These are phyloP conservation scores for Eurytoma californica DNA, from an alignment of 2,888 invertebrate species.

Conservation along the genomic window DNA sequence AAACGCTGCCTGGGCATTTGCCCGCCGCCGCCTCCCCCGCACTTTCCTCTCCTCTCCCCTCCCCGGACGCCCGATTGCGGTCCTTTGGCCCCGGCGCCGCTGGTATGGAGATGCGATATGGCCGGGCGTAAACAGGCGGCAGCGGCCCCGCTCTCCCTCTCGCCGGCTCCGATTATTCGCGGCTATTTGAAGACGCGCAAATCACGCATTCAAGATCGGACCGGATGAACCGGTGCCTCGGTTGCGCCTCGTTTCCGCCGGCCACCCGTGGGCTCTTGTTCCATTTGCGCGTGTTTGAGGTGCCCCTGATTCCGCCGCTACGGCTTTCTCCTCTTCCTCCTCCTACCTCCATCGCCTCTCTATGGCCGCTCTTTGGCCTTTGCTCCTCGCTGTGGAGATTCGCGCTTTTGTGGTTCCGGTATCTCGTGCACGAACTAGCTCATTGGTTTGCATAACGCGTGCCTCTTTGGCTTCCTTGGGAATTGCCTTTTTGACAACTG, in stretches of 20 bases:
- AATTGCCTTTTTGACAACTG: no score
- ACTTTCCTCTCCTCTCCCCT: slow-evolving; percentile 24
- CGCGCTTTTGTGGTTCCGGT: no score
- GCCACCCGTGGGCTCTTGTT: background rate
- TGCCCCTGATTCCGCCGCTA: no score
- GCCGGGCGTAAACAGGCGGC: background rate
- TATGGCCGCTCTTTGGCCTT: background rate
- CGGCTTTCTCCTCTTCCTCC: background rate
- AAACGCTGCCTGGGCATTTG: slow-evolving; percentile 36
- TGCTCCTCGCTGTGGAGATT: no score
- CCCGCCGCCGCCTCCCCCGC: background rate
- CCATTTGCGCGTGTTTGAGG: no score
- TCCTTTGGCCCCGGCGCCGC: slow-evolving; percentile 10
- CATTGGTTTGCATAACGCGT: no score
- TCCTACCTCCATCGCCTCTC: background rate
- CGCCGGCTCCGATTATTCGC: slow-evolving; percentile 28
- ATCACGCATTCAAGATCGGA: slow-evolving; percentile 37
- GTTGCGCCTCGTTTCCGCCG: background rate
- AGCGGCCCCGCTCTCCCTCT: background rate
- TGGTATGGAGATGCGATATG: slow-evolving; percentile 14
- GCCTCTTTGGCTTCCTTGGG: no score
- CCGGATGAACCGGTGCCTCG: background rate
- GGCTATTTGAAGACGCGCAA: slow-evolving; percentile 50
- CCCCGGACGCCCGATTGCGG: slow-evolving; percentile 17
- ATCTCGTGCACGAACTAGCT: background rate